These are phyloP conservation scores for Thunnus albacares DNA, from an alignment of 2,797 vertebrate species.

Conservation along the genomic window DNA sequence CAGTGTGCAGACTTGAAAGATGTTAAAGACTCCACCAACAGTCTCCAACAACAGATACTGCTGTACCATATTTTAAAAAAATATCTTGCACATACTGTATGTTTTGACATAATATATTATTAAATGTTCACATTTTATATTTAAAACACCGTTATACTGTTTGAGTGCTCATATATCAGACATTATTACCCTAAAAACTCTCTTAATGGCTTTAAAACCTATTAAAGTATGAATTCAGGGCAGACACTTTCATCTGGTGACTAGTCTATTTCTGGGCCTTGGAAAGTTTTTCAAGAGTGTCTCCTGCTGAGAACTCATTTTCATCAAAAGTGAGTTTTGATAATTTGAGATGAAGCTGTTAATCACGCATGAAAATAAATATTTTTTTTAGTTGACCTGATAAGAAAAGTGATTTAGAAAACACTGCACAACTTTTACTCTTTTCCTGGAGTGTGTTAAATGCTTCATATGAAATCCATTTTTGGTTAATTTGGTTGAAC, in stretches of 20 bases:
- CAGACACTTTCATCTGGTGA: slow-evolving; percentile 23
- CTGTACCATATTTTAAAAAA: too few species aligned
- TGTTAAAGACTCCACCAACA: too few species aligned
- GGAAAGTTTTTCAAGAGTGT: not conserved
- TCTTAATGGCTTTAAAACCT: not conserved
- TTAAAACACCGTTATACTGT: not conserved
- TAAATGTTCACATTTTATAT: slow-evolving; percentile 4
- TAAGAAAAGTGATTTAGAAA: not conserved
- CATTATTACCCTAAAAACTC: not conserved
- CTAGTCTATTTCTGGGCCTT: slow-evolving; percentile 33
- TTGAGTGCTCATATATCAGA: not conserved
- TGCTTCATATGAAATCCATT: not conserved
- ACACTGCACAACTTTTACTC: not conserved
- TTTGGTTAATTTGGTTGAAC: not conserved
- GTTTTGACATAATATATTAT: not conserved
- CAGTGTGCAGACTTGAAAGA: too few species aligned
- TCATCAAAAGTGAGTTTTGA: not conserved
- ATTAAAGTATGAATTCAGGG: slow-evolving; percentile 4
- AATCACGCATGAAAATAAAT: not conserved
- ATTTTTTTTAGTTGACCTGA: not conserved
- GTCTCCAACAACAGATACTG: too few species aligned
- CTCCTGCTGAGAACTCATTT: slow-evolving; percentile 26
- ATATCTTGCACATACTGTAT: too few species aligned
- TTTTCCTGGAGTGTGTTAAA: not conserved
- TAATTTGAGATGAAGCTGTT: slow-evolving; percentile 6